Base-by-base conservation (phyloP, 2,113 vertebrate species). In the Percina caprodes region DNA sequence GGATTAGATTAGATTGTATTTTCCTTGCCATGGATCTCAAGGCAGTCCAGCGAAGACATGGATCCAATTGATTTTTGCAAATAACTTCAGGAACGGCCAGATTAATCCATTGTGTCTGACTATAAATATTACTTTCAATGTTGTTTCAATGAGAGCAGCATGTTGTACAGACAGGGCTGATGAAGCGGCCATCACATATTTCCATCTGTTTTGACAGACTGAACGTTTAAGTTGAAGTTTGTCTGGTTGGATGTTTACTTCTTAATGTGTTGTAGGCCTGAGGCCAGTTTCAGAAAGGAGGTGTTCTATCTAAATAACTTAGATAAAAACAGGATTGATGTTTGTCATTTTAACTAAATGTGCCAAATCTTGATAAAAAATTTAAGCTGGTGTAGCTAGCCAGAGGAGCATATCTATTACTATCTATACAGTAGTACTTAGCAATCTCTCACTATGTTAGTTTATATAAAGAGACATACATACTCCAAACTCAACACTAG, bases 1-100 rank as follows among this genome's bases (percentile, higher is more conserved):
- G 81, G 86, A 85, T 85, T 82, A 85, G 72, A 83, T 67, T 83
- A 82, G 83, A 74, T 56, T 82, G 79, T 80, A 67, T 77, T 87
- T 89, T 75, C 60, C 70, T 80, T 60, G 52, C 45, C 58, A 11
- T 75, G 26, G 77, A 79, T 85, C 80, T 70, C 69, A 51, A 67
- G 72, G 74, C 63, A 10, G 58, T 79, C 80, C 60, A 73, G 55
- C 80, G 9, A 75, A 68, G 61, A 80, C 49, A 65, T 74, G 74
- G 74, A 80, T 69, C 74, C 84, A 79, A 85, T 55, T 55, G 49
- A 80, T 82, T 86, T 42, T 79, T 24, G 62, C 61, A 86, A 82
- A 84, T 74, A 70, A 83, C 74, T 79, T 77, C 12, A 56, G 39
- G 72, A 55, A 30, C 54, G 10, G 62, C 5, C 49, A 67, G 61